Conservation (phyloP, 2,797 vertebrate species). For the Crenuchus spilurus region DNA sequence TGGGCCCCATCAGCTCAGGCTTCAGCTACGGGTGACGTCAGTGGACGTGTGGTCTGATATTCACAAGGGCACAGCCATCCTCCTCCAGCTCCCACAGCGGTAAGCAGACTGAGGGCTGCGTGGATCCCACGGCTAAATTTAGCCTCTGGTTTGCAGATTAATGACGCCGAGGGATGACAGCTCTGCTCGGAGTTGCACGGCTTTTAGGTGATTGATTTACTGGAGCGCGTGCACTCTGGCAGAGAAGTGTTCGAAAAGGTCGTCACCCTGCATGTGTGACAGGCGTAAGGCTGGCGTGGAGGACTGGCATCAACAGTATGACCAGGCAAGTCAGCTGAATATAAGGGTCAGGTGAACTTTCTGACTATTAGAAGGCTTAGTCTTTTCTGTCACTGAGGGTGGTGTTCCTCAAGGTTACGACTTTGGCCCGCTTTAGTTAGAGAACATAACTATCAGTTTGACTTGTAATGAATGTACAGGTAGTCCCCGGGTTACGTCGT, state of each 20-base stretch:
- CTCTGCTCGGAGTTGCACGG: constrained; percentile 29
- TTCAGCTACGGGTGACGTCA: constrained; percentile 48
- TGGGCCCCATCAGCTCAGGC: constrained; percentile 17
- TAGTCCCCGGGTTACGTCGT: too few relatives aligned
- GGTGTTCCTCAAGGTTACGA: too few relatives aligned
- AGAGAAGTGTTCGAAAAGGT: constrained; percentile 10
- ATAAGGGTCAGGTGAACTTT: not conserved
- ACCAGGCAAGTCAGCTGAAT: not conserved
- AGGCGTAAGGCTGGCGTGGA: not conserved
- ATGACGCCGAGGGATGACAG: constrained; percentile 34
- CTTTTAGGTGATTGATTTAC: constrained; percentile 43
- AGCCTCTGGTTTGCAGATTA: constrained; percentile 59
- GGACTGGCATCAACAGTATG: not conserved
- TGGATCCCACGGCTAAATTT: constrained; percentile 53
- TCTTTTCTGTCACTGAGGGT: too few relatives aligned
- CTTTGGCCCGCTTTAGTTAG: too few relatives aligned
- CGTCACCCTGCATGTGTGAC: not conserved
- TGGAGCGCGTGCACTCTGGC: not conserved
- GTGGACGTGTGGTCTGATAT: constrained; percentile 18
- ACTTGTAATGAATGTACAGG: too few relatives aligned
- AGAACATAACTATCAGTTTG: too few relatives aligned
- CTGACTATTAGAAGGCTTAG: too few relatives aligned
- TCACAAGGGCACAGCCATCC: constrained; percentile 40
- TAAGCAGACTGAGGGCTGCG: constrained; percentile 43
- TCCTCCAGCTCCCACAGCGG: constrained; percentile 17